These are phyloP conservation scores for Acipenser oxyrinchus DNA, from an alignment of 2,797 vertebrate species.

Conservation along the genomic window DNA sequence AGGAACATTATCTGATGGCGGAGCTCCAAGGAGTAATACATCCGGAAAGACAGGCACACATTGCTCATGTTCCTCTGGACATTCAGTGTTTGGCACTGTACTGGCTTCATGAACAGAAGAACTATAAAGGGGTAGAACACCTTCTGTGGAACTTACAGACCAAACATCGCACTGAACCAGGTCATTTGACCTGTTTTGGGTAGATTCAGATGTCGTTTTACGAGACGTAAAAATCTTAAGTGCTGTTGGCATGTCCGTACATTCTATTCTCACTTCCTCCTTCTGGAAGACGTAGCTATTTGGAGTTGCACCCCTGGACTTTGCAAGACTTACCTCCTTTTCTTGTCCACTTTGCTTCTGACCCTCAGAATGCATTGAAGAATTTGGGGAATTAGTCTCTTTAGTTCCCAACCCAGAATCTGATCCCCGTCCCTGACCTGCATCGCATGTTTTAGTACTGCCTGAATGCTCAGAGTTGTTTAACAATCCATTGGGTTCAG, in stretches of 20 bases:
- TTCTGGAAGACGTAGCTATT: slow-evolving; percentile 53
- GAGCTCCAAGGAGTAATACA: slow-evolving; percentile 32
- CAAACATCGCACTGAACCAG: slow-evolving; percentile 35
- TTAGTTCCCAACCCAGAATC: slow-evolving; percentile 27
- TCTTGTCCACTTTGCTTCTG: slow-evolving; percentile 1
- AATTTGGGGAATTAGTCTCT: slow-evolving; percentile 18
- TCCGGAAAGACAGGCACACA: slow-evolving; percentile 42
- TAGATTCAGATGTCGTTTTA: slow-evolving; percentile 37
- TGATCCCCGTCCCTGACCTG: slow-evolving; percentile 10
- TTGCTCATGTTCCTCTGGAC: slow-evolving; percentile 21
- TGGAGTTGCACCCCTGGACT: slow-evolving; percentile 15
- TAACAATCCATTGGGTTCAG: slow-evolving; percentile 34
- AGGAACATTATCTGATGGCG: slow-evolving; percentile 13
- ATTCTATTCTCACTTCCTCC: slow-evolving; percentile 57
- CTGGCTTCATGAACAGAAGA: slow-evolving; percentile 26
- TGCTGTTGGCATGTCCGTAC: slow-evolving; percentile 38
- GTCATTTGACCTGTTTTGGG: slow-evolving; percentile 36
- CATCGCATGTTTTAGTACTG: neutral
- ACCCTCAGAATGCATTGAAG: neutral
- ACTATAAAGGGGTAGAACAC: slow-evolving; percentile 17
- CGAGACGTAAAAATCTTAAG: slow-evolving; percentile 42
- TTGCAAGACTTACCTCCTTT: neutral
- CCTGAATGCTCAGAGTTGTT: slow-evolving; percentile 8
- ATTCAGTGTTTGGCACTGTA: slow-evolving; percentile 8
- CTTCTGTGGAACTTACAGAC: slow-evolving; percentile 16